Evolutionary conservation across 2,797 vertebrate genomes (phyloP), one percentile per base, ranked within the genome.

Genomic region (Potorous gilbertii): DNA sequence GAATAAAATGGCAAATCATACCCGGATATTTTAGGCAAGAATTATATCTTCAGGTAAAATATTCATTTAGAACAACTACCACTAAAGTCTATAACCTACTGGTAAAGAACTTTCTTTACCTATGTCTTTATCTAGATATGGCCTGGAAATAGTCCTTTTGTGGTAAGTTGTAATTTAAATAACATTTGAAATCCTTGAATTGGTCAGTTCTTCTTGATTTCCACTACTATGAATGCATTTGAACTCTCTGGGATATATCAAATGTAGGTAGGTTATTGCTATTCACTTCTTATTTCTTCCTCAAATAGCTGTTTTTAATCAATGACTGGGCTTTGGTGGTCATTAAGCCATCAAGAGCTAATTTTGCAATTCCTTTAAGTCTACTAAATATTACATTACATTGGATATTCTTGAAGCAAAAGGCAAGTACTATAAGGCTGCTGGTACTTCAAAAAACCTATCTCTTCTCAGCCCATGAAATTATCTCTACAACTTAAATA

Each of bases 11-110:
- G 14, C 14, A 16, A 95, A 92, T 50, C n/a, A 56, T 66, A 24
- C 57, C 66, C 74, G 54, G 50, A 66, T 94, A 40, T 93, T 95
- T 95, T 87, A 96, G 40, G 24, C 91, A 96, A 94, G 50, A 95
- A 92, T 93, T 56, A 34, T 1, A 10, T 62, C 56, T 93, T 21
- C 0, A 56, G 29, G 90, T 54, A 59, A 93, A 95, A 96, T 34
- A 52, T 4, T 55, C 5, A 21, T 12, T 95, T 89, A 52, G 21
- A 95, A 52, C 56, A 94, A 81, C 3, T 59, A 12, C 46, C 54
- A 91, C 55, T 93, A 92, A 94, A 56, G 18, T 81, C 92, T 74
- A 0, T n/a, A 54, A 56, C 87, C 93, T 92, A 18, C 2, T 66
- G 12, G 1, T 24, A 74, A 74, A 74, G 62, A 74, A 74, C n/a